A percentile compares a stretch with the other conserved stretches of the same genome.
phyloP scores from a whole-genome alignment of 2,888 invertebrate genomes.

The Aspidapion aeneum region DNA sequence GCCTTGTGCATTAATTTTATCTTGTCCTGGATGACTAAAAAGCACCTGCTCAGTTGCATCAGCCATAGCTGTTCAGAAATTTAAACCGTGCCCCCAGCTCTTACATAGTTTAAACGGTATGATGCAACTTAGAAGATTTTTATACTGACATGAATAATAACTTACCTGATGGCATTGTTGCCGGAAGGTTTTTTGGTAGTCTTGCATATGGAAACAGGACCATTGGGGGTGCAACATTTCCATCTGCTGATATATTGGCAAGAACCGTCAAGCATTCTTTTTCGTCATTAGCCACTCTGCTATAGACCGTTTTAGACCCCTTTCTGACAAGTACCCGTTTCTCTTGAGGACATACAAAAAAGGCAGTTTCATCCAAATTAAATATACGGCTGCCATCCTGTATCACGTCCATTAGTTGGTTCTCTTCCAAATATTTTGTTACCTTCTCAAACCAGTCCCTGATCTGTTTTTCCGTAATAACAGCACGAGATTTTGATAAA shows the following conservation, averaged over 20 bases:
- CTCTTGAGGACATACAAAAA: slow-evolving; percentile 5
- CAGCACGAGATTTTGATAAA: slow-evolving; percentile 7
- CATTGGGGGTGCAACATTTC: slow-evolving; percentile 12
- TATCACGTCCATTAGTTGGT: slow-evolving; percentile 7
- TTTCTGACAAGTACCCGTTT: slow-evolving; percentile 11
- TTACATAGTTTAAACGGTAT: background rate
- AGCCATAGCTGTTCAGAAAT: background rate
- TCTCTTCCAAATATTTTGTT: background rate
- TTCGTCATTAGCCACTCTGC: background rate
- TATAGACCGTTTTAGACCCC: slow-evolving; percentile 12
- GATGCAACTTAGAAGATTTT: background rate
- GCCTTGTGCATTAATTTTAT: background rate
- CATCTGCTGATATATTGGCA: slow-evolving; percentile 7
- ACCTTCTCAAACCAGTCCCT: slow-evolving; percentile 8
- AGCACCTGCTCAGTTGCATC: background rate
- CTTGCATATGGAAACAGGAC: slow-evolving; percentile 15
- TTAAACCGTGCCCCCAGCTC: background rate
- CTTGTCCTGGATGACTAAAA: too few relatives aligned
- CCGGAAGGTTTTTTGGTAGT: slow-evolving; percentile 6
- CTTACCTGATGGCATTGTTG: slow-evolving; percentile 5
- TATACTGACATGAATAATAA: background rate
- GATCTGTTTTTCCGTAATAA: background rate
- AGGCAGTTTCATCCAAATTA: slow-evolving; percentile 14
- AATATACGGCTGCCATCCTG: slow-evolving; percentile 11
- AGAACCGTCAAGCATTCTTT: slow-evolving; percentile 6